Conservation (phyloP, 2,888 invertebrate genomes). For the Drosophila borborema region DNA sequence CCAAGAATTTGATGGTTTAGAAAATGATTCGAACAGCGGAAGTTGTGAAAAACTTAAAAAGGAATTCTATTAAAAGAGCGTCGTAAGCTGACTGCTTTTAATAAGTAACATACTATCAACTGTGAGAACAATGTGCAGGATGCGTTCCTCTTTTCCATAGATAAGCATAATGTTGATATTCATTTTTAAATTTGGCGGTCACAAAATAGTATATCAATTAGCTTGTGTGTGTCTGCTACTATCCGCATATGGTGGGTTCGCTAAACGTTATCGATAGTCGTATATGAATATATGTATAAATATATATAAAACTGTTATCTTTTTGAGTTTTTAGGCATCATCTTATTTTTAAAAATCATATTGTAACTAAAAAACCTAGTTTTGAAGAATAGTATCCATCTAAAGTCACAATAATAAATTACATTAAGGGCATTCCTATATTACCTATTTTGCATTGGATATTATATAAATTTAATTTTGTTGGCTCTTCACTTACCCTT, state of each 20-base stretch:
- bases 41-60: neutral
- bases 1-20: neutral
- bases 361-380: neutral
- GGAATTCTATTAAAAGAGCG: neutral
- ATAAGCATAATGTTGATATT: neutral
- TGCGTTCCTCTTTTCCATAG: too few species aligned
- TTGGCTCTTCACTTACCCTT: neutral
- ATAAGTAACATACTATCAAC: neutral
- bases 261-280: neutral
- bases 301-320: neutral
- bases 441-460: neutral
- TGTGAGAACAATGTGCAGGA: neutral
- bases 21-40: neutral
- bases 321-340: neutral
- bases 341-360: too few species aligned
- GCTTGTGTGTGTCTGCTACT: slow-evolving; percentile 1
- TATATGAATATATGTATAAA: neutral
- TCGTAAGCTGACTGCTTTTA: neutral
- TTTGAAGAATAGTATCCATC: too few species aligned
- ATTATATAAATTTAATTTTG: neutral
- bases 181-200: neutral
- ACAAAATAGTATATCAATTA: slow-evolving; percentile 1
- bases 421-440: neutral
- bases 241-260: neutral
- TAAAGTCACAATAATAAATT: too few species aligned